Evolutionary conservation across 2,888 invertebrate genomes (phyloP).

Genomic region (Ormyrus thymus): DNA sequence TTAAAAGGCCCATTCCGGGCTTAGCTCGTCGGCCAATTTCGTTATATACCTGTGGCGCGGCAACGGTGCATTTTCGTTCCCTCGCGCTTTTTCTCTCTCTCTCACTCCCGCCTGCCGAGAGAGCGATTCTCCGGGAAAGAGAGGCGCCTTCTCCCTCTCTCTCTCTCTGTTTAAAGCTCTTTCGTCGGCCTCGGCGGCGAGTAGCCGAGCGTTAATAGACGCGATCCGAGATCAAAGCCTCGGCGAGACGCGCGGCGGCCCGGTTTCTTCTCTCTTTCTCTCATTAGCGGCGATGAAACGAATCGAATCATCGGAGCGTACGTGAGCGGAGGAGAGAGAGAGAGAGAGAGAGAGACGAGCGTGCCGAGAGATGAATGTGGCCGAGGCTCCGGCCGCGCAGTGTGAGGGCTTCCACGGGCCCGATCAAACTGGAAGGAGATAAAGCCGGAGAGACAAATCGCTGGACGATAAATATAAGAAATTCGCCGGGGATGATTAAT

Average conservation of each 20-base stretch:
- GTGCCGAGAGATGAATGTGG: no score
- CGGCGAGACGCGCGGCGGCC: conserved; percentile 41
- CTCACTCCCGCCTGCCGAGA: not conserved
- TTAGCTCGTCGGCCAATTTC: no score
- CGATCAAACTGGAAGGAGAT: not conserved
- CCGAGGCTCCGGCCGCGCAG: no score
- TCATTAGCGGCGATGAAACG: conserved; percentile 61
- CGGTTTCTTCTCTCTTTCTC: conserved; percentile 3
- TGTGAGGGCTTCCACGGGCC: no score
- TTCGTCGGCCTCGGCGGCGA: not conserved
- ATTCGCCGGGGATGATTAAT: no score
- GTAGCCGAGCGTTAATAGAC: conserved; percentile 61
- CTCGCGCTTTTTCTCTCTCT: not conserved
- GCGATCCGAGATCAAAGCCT: conserved; percentile 60
- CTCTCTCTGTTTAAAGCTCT: not conserved
- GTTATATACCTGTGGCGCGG: not conserved
- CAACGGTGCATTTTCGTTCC: conserved; percentile 12
- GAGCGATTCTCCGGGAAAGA: not conserved
- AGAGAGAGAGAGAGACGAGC: not conserved
- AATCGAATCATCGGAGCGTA: conserved; percentile 59
- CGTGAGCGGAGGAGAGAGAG: not conserved
- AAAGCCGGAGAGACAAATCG: not conserved
- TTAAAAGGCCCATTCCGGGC: conserved; percentile 2
- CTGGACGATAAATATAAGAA: no score
- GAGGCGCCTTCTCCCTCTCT: not conserved